Base-by-base conservation (phyloP, 2,888 invertebrate genomes). In the Lysandra coridon region DNA sequence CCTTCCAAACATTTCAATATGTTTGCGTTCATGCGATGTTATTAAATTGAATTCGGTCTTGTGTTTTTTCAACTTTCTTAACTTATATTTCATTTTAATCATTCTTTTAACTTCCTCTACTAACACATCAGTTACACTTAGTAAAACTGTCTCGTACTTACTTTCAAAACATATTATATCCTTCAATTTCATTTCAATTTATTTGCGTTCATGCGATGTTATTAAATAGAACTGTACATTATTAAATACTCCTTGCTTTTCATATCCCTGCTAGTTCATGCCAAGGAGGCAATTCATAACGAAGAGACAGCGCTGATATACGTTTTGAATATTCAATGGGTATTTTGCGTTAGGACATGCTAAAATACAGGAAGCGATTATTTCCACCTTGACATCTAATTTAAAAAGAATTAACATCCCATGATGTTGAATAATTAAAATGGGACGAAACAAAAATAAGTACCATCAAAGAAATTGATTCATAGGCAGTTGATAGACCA, bases 301-400 rank as follows among this genome's bases (percentile, higher is more conserved):
- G 12, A 69, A 4, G 75, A 75, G 23, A 23, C 23, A 75, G 75
- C 30, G 30, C 23, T 23, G 12, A 75, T 49, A 75, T 7, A 12
- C 78, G 73, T 78, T 78, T 81, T 80, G 81, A 79, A 80, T 79
- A 80, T 78, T 80, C 75, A 81, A 81, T 75, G 53, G 49, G 75
- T 49, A 14, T 49, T 49, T 44, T 75, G 23, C 49, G 12, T 75
- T 75, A 30, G 53, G 30, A 49, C 75, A 75, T n/a, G 23, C 14
- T 44, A 14, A 49, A 75, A 75, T 75, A 75, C 74, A n/a, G 44
- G 30, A 10, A 30, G 17, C 30, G 75, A 44, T 75, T 30, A 75
- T 49, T 49, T 57, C 17, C 57, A 75, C 44, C 10, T n/a, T 49
- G 23, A 74, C 12, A 74, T 33, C 14, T 53, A 53, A 53, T 53